Conservation (phyloP, 2,797 vertebrate genomes). For the Muscicapa striata region DNA sequence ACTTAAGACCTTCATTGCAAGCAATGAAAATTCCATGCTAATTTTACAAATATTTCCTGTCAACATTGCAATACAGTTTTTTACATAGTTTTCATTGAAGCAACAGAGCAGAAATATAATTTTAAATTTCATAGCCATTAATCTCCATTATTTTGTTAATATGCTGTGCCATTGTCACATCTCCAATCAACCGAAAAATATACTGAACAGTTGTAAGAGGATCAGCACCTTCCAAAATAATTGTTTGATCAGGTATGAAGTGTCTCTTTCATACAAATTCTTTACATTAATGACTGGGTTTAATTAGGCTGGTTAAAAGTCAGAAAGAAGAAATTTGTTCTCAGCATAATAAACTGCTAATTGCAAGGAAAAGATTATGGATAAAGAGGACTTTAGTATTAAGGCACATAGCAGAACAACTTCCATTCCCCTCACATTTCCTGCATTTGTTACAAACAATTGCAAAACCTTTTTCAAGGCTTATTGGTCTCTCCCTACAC, state of each 20-base stretch:
- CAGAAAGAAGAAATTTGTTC: constrained; percentile 1
- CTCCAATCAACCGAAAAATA: not conserved
- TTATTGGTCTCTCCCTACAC: not conserved
- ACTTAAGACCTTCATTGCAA: not conserved
- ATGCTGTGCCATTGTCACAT: not conserved
- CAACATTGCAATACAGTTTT: not conserved
- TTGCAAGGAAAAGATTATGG: not conserved
- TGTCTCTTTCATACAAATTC: not conserved
- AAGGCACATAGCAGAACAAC: not conserved
- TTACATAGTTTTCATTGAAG: not conserved
- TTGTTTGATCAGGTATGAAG: constrained; percentile 48
- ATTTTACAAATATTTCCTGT: constrained; percentile 10
- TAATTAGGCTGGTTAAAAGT: constrained; percentile 48
- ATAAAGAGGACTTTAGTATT: constrained; percentile 1
- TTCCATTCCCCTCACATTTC: not conserved
- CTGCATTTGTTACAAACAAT: constrained; percentile 1
- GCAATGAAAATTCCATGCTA: not conserved
- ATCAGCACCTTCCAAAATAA: constrained; percentile 52
- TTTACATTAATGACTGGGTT: constrained; percentile 41
- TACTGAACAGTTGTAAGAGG: constrained; percentile 21
- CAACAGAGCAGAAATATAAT: constrained; percentile 3
- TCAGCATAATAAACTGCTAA: constrained; percentile 38
- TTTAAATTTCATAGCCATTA: constrained; percentile 10
- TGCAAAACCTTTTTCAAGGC: not conserved
- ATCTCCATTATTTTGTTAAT: constrained; percentile 41